Base-by-base conservation (phyloP, 2,113 vertebrate species). In the Cheirogaleus medius region DNA sequence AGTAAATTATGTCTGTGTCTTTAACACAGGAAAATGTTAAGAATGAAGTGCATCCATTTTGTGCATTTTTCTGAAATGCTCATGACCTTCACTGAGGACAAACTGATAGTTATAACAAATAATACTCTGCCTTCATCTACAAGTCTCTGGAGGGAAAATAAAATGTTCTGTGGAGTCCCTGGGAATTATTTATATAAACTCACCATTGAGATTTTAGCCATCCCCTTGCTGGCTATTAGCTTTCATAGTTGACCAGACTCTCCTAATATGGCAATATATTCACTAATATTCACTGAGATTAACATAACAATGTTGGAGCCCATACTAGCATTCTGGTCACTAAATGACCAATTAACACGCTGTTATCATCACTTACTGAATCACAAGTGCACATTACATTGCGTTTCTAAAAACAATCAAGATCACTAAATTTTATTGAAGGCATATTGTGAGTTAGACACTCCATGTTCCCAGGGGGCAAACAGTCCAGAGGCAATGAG, bases 41-140 rank as follows among this genome's bases (percentile, higher is more conserved):
- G 1, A 83, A 88, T 81, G 8, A 54, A 86, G 17, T 56, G 8
- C 44, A 92, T 91, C 23, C 66, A 54, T 93, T 96, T 95, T 83
- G 10, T 42, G 32, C 63, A 77, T 94, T 60, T 32, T 98, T 97
- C 94, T 78, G 47, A 78, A 94, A 83, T 73, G 63, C 90, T 97
- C 12, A 47, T 87, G 69, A 93, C 56, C 20, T 98, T 97, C 73
- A 95, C 49, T 54, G 47, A 86, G 37, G 52, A 87, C 87, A 95
- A 93, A 81, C 2, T 76, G 63, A 95, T 37, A 37, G 64, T 90
- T 90, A 95, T 92, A 88, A 86, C 10, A 98, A 95, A 91, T 47
- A 66, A 90, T 95, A 60, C 3, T 73, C 32, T 85, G 63, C 6
- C 34, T 83, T 85, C 4, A 1, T 34, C 32, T 92, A 12, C 0